Evolutionary conservation across 1,140 invertebrate genomes (phyloP).

Genomic region (Euwallacea similis): DNA sequence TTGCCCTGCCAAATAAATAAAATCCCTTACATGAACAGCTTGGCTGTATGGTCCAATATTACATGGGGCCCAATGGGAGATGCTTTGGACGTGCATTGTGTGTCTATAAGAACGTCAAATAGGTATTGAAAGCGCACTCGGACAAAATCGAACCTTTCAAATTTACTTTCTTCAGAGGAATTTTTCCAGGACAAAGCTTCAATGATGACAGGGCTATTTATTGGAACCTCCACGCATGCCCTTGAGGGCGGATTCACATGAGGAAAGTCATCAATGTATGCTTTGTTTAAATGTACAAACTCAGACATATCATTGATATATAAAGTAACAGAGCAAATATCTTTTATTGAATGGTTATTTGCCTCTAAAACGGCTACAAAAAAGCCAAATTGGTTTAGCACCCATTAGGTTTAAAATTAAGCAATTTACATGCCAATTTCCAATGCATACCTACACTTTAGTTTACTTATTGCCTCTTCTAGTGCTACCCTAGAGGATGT

Average conservation of each 20-base stretch:
- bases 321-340: constrained; percentile 78
- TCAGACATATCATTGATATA: constrained; percentile 81
- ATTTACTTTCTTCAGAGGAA: constrained; percentile 41
- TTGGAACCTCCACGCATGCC: constrained; percentile 81
- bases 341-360: constrained; percentile 63
- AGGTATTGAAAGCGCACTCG: background rate
- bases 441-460: constrained; percentile 75
- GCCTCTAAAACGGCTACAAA: constrained; percentile 39
- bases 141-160: constrained; percentile 12
- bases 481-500: constrained; percentile 62
- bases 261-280: constrained; percentile 73
- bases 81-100: constrained; percentile 90
- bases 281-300: constrained; percentile 75
- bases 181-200: constrained; percentile 73
- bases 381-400: background rate
- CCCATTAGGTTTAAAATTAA: too few species aligned
- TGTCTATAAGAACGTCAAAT: constrained; percentile 53
- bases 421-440: too few species aligned
- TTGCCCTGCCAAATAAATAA: constrained; percentile 87
- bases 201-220: constrained; percentile 75
- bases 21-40: constrained; percentile 76
- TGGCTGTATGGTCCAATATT: constrained; percentile 97
- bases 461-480: constrained; percentile 68
- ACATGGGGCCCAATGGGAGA: constrained; percentile 94
- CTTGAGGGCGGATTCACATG: constrained; percentile 85